Conservation (phyloP, 2,888 invertebrate species). For the Spodoptera exigua region DNA sequence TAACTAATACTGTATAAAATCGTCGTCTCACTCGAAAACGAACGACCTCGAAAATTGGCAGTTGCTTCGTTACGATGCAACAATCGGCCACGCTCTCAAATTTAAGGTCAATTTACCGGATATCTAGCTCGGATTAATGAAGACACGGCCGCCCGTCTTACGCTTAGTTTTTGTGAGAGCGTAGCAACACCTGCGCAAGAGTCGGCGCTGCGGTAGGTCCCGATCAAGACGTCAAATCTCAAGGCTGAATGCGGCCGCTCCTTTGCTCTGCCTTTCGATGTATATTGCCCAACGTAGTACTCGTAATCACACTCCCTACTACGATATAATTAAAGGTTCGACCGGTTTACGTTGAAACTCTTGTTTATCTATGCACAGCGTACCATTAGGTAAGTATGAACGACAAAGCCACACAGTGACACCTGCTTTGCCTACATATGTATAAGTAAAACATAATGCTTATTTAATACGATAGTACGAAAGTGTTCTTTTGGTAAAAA, state of each 20-base stretch:
- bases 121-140: slow-evolving; percentile 77
- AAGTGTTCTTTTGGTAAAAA: slow-evolving; percentile 39
- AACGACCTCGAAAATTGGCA: slow-evolving; percentile 38
- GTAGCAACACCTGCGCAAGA: slow-evolving; percentile 84
- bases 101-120: slow-evolving; percentile 76
- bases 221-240: slow-evolving; percentile 89
- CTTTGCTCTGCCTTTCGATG: slow-evolving; percentile 78
- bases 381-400: slow-evolving; percentile 16
- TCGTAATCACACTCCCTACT: slow-evolving; percentile 72
- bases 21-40: slow-evolving; percentile 25
- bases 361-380: slow-evolving; percentile 36
- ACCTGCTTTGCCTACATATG: slow-evolving; percentile 42
- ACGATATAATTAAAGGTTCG: slow-evolving; percentile 69
- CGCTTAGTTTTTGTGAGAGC: slow-evolving; percentile 79
- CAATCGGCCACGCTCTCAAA: slow-evolving; percentile 61
- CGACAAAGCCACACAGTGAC: slow-evolving; percentile 14
- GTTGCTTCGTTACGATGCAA: slow-evolving; percentile 37
- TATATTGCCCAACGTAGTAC: slow-evolving; percentile 76
- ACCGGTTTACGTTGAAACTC: slow-evolving; percentile 48
- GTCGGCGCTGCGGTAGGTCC: slow-evolving; percentile 87
- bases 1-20: slow-evolving; percentile 49
- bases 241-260: slow-evolving; percentile 82
- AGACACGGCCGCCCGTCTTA: slow-evolving; percentile 82
- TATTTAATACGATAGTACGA: slow-evolving; percentile 47
- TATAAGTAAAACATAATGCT: slow-evolving; percentile 41